Conservation (phyloP, 2,797 vertebrate genomes). For the Molothrus aeneus region DNA sequence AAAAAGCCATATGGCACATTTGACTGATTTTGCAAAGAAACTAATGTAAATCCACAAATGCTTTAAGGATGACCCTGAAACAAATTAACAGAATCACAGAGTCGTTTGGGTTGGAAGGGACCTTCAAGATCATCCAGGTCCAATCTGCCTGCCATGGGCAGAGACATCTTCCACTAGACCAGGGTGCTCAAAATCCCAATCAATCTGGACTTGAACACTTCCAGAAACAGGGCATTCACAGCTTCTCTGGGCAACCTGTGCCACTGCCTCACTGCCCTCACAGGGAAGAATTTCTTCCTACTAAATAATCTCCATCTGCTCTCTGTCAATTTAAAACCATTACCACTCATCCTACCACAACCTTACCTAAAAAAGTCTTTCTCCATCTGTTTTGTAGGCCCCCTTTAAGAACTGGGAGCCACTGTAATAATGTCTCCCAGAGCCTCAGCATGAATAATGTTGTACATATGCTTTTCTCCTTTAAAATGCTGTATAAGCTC, state of each 20-base stretch:
- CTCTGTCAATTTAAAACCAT: not conserved
- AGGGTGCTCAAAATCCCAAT: not conserved
- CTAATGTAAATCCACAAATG: not conserved
- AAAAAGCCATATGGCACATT: not conserved
- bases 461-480: not conserved
- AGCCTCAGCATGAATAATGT: not conserved
- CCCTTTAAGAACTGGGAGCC: not conserved
- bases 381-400: not conserved
- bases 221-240: not conserved
- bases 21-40: not conserved
- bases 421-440: not conserved
- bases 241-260: not conserved
- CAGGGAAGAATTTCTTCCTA: not conserved
- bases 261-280: not conserved
- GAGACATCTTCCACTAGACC: not conserved
- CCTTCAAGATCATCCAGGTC: not conserved
- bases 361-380: not conserved
- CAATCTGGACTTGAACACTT: not conserved
- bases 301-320: not conserved
- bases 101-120: not conserved
- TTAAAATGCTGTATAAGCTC: not conserved
- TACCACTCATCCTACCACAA: not conserved
- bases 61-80: not conserved
- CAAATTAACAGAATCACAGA: not conserved
- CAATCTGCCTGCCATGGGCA: rapidly evolving